Evolutionary conservation across 2,888 invertebrate species (phyloP).

Genomic region (Micoletzkya japonica): DNA sequence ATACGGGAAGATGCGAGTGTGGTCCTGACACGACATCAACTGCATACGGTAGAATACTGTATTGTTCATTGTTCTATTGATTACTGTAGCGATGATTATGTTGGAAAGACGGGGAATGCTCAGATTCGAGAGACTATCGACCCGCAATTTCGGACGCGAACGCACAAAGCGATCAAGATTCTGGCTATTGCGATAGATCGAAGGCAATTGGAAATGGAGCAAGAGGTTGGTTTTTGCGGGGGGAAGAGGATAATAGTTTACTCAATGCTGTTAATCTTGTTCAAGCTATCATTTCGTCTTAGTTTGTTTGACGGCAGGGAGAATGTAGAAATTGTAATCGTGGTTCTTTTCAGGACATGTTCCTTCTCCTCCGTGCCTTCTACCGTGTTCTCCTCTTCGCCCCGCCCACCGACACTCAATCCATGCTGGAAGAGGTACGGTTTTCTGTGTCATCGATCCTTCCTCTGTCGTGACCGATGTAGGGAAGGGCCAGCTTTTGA

Average conservation of each 20-base stretch:
- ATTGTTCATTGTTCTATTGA: slow-evolving; percentile 29
- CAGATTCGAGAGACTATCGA: slow-evolving; percentile 27
- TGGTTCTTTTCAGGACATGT: slow-evolving; percentile 42
- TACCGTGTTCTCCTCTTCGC: slow-evolving; percentile 55
- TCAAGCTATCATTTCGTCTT: too few relatives aligned
- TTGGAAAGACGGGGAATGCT: neutral
- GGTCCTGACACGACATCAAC: slow-evolving; percentile 32
- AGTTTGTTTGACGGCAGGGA: too few relatives aligned
- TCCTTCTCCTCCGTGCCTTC: slow-evolving; percentile 46
- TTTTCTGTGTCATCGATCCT: too few relatives aligned
- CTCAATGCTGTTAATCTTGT: too few relatives aligned
- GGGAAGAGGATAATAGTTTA: too few relatives aligned
- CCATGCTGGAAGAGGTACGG: slow-evolving; percentile 40
- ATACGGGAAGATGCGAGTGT: slow-evolving; percentile 38
- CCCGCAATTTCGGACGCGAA: slow-evolving; percentile 15
- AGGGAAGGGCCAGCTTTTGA: too few relatives aligned
- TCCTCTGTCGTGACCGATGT: too few relatives aligned
- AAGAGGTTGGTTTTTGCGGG: neutral
- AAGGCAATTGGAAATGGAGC: slow-evolving; percentile 10
- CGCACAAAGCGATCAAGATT: slow-evolving; percentile 14
- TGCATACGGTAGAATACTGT: slow-evolving; percentile 30
- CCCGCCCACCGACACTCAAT: slow-evolving; percentile 40
- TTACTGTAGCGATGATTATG: neutral
- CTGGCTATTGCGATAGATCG: slow-evolving; percentile 22
- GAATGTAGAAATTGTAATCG: neutral